Evolutionary conservation across 2,113 vertebrate species (phyloP), one percentile per base, ranked within the genome.

Genomic region (Prunella himalayana): DNA sequence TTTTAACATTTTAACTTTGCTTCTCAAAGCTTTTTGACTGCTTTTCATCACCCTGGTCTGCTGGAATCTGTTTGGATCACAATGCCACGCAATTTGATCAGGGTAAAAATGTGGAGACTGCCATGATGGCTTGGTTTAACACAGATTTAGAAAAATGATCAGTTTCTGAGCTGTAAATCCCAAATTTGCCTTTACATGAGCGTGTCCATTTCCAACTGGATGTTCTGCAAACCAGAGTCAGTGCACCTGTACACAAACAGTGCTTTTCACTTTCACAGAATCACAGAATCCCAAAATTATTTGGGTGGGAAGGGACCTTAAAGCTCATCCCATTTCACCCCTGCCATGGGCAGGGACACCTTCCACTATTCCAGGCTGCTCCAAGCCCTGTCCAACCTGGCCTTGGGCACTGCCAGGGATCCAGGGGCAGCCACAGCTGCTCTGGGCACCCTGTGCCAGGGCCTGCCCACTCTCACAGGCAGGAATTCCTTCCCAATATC

Each of bases 301-400:
- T 42, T 63, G 71, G 3, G 15, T 16, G 7, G 15, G 49, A 42
- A 82, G 18, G 9, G 47, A 35, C 12, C 15, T 47, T 47, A 41
- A 76, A 47, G 11, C 4, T 1, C 69, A 68, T 11, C 33, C 30
- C 5, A 3, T 41, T 0, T 3, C 86, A 11, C 5, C 21, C 18
- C 30, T 71, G 35, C 23, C 42, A 27, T 10, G 41, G 28, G 31
- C 30, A 80, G 42, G 30, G n/a, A 50, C 31, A 57, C 5, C 11
- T 82, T 0, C 25, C 41, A 8, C 8, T 3, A 0, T 2, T n/a
- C 79, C 87, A 76, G 54, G 6, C 0, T 47, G 24, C 10, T 76
- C 47, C 78, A 66, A 81, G 44, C 19, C 37, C 37, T 0, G 0
- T 59, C 77, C 86, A 76, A 0, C 70, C 79, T 41, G 70, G 39